phyloP scores from a whole-genome alignment of 2,797 vertebrate species.

The Amazonetta brasiliensis region DNA sequence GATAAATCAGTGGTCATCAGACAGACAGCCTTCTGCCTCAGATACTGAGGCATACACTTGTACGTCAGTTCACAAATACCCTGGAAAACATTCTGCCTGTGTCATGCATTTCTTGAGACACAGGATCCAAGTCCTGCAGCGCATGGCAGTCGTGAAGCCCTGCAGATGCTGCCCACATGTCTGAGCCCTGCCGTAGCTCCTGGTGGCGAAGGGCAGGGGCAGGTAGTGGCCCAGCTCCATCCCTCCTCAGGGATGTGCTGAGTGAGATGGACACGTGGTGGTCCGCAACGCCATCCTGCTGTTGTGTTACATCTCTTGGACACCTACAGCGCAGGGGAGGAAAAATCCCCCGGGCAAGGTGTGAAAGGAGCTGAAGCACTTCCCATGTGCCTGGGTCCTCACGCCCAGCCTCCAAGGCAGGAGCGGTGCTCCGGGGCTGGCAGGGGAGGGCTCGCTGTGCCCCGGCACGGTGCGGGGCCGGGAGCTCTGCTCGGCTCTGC shows the following conservation, averaged over 20 bases:
- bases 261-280: neutral
- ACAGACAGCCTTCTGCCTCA: neutral
- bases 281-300: neutral
- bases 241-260: too few species aligned
- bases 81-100: neutral
- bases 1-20: too few species aligned
- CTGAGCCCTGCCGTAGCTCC: too few species aligned
- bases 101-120: neutral
- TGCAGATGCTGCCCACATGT: too few species aligned
- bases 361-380: too few species aligned
- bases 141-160: neutral
- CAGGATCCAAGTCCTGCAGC: neutral
- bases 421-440: too few species aligned
- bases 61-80: accelerated
- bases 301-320: accelerated
- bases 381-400: neutral
- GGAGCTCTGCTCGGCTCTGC: neutral
- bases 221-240: neutral
- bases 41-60: neutral
- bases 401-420: too few species aligned
- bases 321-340: neutral
- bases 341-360: neutral
- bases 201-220: neutral
- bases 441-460: too few species aligned
- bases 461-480: accelerated